Evolutionary conservation across 1,140 invertebrate genomes (phyloP), one percentile per base, ranked within the genome.

Genomic region (Colletes gigas): DNA sequence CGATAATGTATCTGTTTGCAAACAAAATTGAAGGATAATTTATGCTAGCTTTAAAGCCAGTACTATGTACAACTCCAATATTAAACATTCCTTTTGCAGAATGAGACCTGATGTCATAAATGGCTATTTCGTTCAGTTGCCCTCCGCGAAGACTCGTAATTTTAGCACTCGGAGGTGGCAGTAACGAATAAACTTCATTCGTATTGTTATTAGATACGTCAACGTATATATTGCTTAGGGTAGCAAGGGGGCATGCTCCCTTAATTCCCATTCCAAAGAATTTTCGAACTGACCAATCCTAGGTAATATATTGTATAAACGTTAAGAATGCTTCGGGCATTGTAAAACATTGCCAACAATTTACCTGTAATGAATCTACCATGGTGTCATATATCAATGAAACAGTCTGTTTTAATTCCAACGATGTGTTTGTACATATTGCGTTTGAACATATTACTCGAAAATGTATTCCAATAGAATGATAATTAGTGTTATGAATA

Each of bases 401-500:
- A 54, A 98, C 95, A 44, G 97, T 96, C 91, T 98, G 97, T 69
- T 95, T 96, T 10, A 99, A 93, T 92, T 98, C 97, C 67, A 98
- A 90, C 14, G 95, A 94, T 63, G 95, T 93, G 77, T 93, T 92
- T 15, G 92, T 94, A 90, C 98, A 98, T 72, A 94, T 91, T 86
- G 95, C 89, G 78, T 94, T 93, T 3, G 93, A 90, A 94, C 98
- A 99, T 67, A 97, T 94, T 65, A 96, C 96, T 78, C 97, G 95
- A 66, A 99, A 95, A 94, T 98, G 96, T 67, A 99, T 93, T 63
- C 96, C 97, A 63, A 99, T 93, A 0, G 98, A 99, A 94, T 99
- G 98, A 92, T 98, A 99, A 90, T 97, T 96, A 19, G 98, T 97
- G 90, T 98, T 98, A 90, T 99, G 98, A 70, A 99, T 96, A 88